Base-by-base conservation (phyloP, 2,113 vertebrate genomes). In the Canis aureus region DNA sequence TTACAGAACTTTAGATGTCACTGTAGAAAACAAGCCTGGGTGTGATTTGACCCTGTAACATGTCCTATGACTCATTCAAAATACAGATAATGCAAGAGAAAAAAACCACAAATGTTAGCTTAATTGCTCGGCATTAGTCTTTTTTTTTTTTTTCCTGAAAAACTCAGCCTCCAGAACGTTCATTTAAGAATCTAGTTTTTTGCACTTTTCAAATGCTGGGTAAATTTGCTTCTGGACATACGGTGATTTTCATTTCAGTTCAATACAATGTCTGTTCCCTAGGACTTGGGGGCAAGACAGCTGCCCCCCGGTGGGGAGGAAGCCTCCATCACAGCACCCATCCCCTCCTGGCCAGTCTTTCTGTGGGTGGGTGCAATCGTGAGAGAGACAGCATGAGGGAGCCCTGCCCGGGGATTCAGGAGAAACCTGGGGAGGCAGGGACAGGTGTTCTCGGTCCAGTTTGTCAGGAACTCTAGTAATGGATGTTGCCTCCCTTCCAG, bases 1-100 rank as follows among this genome's bases (percentile, higher is more conserved):
- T 92, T 82, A 88, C 0, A 95, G 49, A 87, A 92, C 69, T 97
- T 92, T 90, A 94, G 94, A 94, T 78, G 80, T 92, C 90, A 92
- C 10, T 43, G 27, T 82, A 95, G 80, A 76, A 97, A 89, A 94
- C 97, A 27, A 97, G 66, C 76, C 43, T 71, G 76, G 38, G 59
- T 64, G 51, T 78, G 69, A 96, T 49, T 20, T 51, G 80, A 94
- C 66, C 55, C 16, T 67, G 71, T 97, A 55, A 95, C 59, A 89
- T 51, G 62, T n/a, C 74, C 25, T 49, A 23, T 86, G 93, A 85
- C 3, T 91, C 71, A 71, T 59, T 97, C 49, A 91, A 95, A 97
- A 85, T 60, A 79, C 11, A 97, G 60, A 67, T 49, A 84, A 78
- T 74, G 67, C 57, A 87, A 78, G 91, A 66, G 29, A 32, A 88